Conservation (phyloP, 2,113 vertebrate genomes). For the Rutilus rutilus region DNA sequence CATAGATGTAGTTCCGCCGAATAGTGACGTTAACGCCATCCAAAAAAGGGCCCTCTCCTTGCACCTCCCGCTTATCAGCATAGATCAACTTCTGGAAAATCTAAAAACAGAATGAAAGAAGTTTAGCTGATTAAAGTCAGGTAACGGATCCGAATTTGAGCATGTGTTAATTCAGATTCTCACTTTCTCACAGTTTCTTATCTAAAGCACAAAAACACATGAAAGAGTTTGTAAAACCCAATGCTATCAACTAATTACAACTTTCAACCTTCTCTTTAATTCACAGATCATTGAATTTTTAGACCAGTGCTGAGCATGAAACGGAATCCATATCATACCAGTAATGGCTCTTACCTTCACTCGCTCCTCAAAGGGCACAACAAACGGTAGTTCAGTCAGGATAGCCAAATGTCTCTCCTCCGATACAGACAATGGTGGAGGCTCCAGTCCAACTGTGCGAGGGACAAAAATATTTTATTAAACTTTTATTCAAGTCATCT, state of each 20-base stretch:
- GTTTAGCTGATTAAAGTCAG: neutral
- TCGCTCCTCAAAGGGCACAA: constrained; percentile 97
- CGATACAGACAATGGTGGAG: constrained; percentile 92
- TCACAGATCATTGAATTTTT: neutral
- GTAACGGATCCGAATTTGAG: neutral
- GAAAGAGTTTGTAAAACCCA: neutral
- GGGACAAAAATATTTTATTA: constrained; percentile 26
- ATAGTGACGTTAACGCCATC: constrained; percentile 96
- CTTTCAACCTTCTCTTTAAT: neutral
- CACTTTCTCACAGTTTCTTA: neutral
- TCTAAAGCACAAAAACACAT: constrained; percentile 39
- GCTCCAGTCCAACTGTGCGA: constrained; percentile 87
- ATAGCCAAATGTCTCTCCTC: constrained; percentile 96
- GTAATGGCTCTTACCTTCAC: constrained; percentile 86
- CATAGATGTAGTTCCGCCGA: constrained; percentile 98
- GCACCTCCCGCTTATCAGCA: constrained; percentile 95
- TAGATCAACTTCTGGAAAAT: constrained; percentile 98
- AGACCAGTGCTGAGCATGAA: neutral
- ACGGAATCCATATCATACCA: neutral
- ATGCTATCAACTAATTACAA: neutral
- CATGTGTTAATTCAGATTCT: neutral
- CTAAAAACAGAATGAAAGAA: constrained; percentile 66
- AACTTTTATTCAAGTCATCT: neutral
- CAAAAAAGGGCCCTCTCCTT: constrained; percentile 94
- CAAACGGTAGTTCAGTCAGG: constrained; percentile 95